These are phyloP conservation scores for Bombus vancouverensis DNA, from an alignment of 1,140 invertebrate genomes.

Conservation along the genomic window DNA sequence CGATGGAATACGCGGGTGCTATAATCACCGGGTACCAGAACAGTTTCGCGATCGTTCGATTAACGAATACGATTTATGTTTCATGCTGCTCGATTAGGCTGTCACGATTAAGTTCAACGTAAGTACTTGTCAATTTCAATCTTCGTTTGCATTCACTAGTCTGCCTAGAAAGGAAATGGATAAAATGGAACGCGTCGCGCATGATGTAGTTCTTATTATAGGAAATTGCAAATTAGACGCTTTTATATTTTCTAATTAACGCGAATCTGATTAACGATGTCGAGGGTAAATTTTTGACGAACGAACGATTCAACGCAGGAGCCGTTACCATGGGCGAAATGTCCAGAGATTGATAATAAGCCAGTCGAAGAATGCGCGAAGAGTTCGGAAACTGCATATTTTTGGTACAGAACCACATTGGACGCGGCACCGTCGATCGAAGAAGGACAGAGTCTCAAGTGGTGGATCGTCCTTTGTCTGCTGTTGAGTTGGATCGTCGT, in stretches of 20 bases:
- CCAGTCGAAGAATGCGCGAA: conserved; percentile 89
- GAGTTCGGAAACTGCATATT: conserved; percentile 93
- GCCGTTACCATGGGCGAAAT: conserved; percentile 92
- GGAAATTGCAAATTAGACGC: neutral
- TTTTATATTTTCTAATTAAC: neutral
- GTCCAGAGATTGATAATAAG: conserved; percentile 89
- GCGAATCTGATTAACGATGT: no score
- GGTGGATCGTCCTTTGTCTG: conserved; percentile 97
- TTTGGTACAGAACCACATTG: conserved; percentile 93
- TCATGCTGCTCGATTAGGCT: conserved; percentile 65
- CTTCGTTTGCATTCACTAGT: neutral
- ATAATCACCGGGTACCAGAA: no score
- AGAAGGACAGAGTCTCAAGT: conserved; percentile 91
- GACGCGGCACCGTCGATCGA: conserved; percentile 93
- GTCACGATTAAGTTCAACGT: conserved; percentile 75
- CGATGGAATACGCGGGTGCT: neutral
- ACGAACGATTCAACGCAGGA: conserved; percentile 80
- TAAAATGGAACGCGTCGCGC: conserved; percentile 1
- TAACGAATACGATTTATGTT: conserved; percentile 45
- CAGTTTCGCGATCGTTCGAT: neutral
- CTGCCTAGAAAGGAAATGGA: neutral
- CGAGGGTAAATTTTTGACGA: neutral
- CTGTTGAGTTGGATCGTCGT: conserved; percentile 96
- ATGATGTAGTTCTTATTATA: neutral
- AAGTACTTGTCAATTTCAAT: conserved; percentile 63